These are phyloP conservation scores for Epinephelus lanceolatus DNA, from an alignment of 2,113 vertebrate genomes.

Conservation along the genomic window DNA sequence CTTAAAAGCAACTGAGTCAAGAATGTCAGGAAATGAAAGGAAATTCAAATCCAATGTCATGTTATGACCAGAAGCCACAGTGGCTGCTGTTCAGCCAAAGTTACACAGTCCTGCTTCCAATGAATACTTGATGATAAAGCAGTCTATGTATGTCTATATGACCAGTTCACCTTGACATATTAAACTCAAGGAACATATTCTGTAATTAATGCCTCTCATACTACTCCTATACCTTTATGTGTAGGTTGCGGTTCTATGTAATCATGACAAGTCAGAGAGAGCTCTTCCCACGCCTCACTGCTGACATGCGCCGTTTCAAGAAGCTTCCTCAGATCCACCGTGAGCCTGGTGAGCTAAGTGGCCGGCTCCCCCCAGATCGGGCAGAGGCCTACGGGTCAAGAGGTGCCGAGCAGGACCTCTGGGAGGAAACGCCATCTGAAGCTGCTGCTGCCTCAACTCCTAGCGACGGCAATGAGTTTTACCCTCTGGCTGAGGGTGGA, in stretches of 20 bases:
- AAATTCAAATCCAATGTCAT: no score
- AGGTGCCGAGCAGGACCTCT: slow-evolving; percentile 80
- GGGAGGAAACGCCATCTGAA: slow-evolving; percentile 81
- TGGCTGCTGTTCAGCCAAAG: no score
- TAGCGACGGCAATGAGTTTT: slow-evolving; percentile 83
- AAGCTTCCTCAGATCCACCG: slow-evolving; percentile 91
- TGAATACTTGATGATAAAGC: background rate
- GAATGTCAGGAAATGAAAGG: no score
- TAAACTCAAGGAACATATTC: background rate
- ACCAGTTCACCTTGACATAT: background rate
- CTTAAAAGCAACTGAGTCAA: no score
- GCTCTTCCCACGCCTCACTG: slow-evolving; percentile 94
- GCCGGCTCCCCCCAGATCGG: slow-evolving; percentile 62
- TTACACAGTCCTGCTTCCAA: no score
- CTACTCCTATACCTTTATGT: background rate
- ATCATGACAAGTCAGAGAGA: slow-evolving; percentile 98
- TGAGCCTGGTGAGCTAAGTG: slow-evolving; percentile 84
- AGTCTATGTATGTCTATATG: background rate
- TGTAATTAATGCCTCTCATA: background rate
- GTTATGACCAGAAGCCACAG: no score
- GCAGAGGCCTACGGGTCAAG: slow-evolving; percentile 45
- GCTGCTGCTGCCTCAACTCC: slow-evolving; percentile 29
- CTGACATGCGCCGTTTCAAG: slow-evolving; percentile 94
- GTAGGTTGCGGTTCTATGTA: slow-evolving; percentile 93
- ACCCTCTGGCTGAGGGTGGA: slow-evolving; percentile 57